phyloP scores from a whole-genome alignment of 2,113 vertebrate species.

The Pelvicachromis taeniatus region DNA sequence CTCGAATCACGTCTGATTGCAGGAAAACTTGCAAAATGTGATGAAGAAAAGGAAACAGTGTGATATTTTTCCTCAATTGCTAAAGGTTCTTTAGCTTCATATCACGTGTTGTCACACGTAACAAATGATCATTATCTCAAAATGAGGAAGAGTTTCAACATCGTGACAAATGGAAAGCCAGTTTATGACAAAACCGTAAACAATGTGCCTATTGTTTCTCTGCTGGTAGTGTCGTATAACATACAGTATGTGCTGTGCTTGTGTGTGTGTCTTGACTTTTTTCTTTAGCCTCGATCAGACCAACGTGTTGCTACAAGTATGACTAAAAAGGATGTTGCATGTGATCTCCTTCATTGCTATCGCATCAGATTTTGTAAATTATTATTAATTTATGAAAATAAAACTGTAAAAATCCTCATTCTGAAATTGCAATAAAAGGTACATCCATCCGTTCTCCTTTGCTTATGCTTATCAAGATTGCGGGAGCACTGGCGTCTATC shows the following conservation, averaged over 20 bases:
- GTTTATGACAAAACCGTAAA: not conserved
- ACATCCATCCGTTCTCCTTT: no score
- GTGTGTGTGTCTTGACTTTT: not conserved
- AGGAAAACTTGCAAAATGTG: not conserved
- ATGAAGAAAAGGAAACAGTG: not conserved
- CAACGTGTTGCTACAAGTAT: accelerated
- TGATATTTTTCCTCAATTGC: not conserved
- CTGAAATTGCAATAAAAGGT: not conserved
- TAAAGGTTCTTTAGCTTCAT: not conserved
- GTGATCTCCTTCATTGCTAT: accelerated
- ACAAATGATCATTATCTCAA: not conserved
- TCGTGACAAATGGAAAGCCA: not conserved
- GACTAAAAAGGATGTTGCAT: not conserved
- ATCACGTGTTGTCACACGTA: not conserved
- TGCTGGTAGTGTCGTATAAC: not conserved
- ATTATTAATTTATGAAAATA: not conserved
- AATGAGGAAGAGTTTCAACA: not conserved
- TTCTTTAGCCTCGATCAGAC: not conserved
- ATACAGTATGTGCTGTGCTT: not conserved
- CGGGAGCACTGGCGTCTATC: no score
- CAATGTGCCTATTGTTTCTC: not conserved
- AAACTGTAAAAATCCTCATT: not conserved
- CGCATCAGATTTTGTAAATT: not conserved
- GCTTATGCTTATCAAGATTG: no score
- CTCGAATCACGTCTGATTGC: not conserved